Evolutionary conservation across 2,797 vertebrate genomes (phyloP), one percentile per base, ranked within the genome.

Genomic region (Poecilia wingei): DNA sequence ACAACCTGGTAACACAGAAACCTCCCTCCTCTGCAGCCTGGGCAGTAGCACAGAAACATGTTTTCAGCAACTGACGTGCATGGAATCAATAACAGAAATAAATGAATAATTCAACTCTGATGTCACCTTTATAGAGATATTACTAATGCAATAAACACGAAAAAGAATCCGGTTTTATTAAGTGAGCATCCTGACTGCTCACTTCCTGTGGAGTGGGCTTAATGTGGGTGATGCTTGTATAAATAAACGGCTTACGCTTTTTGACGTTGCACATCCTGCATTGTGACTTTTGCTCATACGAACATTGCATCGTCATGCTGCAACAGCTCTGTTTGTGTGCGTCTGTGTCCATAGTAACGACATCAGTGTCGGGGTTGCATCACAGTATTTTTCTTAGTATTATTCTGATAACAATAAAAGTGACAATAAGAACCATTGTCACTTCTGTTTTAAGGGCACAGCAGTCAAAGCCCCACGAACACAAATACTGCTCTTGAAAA

Each of bases 1-100:
- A 98, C 92, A 97, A 98, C 87, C 95, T 99, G 96, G 98, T 99
- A 95, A 96, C 94, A 64, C 0, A 6, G 2, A 16, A 2, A 6
- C 20, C 31, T 76, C 25, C 47, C 3, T 18, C 31, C 12, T 59
- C 4, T n/a, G 22, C 46, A 9, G 31, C 9, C 70, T 8, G 43
- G 10, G 41, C 1, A 33, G 5, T 71, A 1, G 1, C 31, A 53
- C 14, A 1, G 39, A 25, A 22, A 66, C 7, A 66, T 22, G 70
- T 47, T 72, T 33, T 33, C 5, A n/a, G 6, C 4, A 14, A 31
- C 4, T 14, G 6, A 2, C 5, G n/a, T 33, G 25, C 43, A 28
- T 16, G 14, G 25, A 47, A 41, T 39, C 36, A 12, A 41, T 22
- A 41, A 68, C 20, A 41, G 36, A 10, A 41, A 25, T 3, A 68